Conservation (phyloP, 2,113 vertebrate species). For the Thermophis baileyi region DNA sequence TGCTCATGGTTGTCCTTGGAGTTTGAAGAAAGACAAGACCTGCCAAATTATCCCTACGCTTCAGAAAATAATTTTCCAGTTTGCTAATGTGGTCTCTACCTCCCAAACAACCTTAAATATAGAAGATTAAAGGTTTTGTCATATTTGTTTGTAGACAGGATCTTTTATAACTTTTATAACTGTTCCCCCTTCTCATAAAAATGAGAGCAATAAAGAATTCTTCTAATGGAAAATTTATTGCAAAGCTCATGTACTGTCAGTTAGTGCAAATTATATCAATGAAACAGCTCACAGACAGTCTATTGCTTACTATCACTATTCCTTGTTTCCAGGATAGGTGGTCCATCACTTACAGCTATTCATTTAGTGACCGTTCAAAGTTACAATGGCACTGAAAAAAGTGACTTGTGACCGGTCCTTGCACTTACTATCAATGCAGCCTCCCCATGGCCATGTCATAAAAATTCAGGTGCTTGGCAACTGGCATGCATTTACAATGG, state of each 20-base stretch:
- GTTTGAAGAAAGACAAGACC: constrained; percentile 29
- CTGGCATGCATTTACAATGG: too few species aligned
- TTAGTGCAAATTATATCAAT: constrained; percentile 16
- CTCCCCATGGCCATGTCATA: too few species aligned
- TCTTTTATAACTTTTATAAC: constrained; percentile 8
- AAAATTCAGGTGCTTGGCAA: too few species aligned
- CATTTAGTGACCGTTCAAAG: not conserved
- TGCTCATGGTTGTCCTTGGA: constrained; percentile 20
- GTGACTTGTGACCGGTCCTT: not conserved
- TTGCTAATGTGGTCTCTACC: constrained; percentile 10
- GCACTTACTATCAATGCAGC: too few species aligned
- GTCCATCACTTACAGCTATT: not conserved
- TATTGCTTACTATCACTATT: not conserved
- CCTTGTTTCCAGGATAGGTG: not conserved
- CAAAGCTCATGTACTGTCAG: not conserved
- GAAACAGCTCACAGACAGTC: not conserved
- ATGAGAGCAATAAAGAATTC: not conserved
- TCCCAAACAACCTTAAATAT: not conserved
- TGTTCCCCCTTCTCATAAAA: not conserved
- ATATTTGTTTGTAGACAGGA: not conserved
- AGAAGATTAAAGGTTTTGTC: not conserved
- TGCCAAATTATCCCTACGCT: not conserved
- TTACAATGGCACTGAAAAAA: not conserved
- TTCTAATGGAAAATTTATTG: not conserved
- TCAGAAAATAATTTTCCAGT: constrained; percentile 4